A percentile compares a stretch with the other conserved stretches of the same genome.
Conservation (phyloP, 2,888 invertebrate genomes). For the Catocala fraxini region DNA sequence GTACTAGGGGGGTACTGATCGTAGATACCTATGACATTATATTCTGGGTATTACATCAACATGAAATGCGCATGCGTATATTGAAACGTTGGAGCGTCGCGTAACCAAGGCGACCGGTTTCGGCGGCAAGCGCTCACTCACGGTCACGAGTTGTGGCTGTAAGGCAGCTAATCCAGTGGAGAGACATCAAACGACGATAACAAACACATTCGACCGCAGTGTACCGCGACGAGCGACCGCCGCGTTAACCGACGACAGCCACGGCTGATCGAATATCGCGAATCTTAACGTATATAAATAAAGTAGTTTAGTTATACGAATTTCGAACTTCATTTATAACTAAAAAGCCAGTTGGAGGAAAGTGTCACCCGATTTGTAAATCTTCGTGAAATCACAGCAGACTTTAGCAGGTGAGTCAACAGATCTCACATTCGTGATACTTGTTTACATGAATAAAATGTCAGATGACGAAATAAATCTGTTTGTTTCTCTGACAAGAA, state of each 20-base stretch:
- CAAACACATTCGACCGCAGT: slow-evolving; percentile 83
- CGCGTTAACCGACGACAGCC: slow-evolving; percentile 79
- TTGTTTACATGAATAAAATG: slow-evolving; percentile 11
- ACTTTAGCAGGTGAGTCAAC: slow-evolving; percentile 52
- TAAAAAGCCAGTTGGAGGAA: slow-evolving; percentile 8
- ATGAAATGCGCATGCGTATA: slow-evolving; percentile 34
- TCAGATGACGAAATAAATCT: too few relatives aligned
- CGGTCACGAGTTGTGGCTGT: slow-evolving; percentile 32
- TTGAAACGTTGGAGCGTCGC: slow-evolving; percentile 51
- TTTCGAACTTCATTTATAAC: slow-evolving; percentile 8
- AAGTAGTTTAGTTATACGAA: slow-evolving; percentile 33
- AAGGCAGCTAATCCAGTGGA: slow-evolving; percentile 37
- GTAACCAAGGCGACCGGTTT: slow-evolving; percentile 83
- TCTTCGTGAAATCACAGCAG: slow-evolving; percentile 35
- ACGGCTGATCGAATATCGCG: slow-evolving; percentile 76
- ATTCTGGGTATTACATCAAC: too few relatives aligned
- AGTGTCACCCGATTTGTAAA: slow-evolving; percentile 25
- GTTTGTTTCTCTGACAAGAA: too few relatives aligned
- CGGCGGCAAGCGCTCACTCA: slow-evolving; percentile 77
- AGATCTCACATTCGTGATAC: slow-evolving; percentile 10
- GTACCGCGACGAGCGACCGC: slow-evolving; percentile 81
- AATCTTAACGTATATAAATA: slow-evolving; percentile 57
- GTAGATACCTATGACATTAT: too few relatives aligned
- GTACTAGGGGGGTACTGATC: too few relatives aligned
- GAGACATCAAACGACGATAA: slow-evolving; percentile 47